Conservation (phyloP, 2,113 vertebrate species). For the Nothocercus julius region DNA sequence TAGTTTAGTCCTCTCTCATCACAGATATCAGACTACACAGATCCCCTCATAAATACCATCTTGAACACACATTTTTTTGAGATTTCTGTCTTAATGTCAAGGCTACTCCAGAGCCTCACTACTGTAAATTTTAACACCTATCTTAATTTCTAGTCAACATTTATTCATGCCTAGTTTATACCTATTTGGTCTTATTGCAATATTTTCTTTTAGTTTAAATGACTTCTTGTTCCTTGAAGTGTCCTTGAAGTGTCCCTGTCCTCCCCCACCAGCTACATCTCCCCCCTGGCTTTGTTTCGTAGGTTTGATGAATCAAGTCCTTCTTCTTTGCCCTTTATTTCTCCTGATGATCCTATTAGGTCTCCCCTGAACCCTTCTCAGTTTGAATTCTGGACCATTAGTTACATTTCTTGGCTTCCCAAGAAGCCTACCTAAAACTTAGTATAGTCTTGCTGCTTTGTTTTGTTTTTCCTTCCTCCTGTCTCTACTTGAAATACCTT, state of each 20-base stretch:
- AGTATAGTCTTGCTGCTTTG: too few relatives aligned
- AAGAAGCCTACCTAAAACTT: too few relatives aligned
- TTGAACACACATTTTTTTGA: rapidly evolving
- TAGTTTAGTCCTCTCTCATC: too few relatives aligned
- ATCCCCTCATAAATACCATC: background rate
- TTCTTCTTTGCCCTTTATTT: background rate
- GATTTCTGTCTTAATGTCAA: background rate
- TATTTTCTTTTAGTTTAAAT: background rate
- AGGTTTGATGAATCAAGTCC: background rate
- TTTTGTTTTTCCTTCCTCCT: background rate
- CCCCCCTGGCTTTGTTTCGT: background rate
- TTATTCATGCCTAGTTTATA: background rate
- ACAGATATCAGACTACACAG: background rate
- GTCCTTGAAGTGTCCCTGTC: background rate
- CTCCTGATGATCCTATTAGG: too few relatives aligned
- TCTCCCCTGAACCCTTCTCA: too few relatives aligned
- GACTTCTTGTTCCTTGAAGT: background rate
- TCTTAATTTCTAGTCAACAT: background rate
- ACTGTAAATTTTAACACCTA: background rate
- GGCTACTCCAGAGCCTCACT: background rate
- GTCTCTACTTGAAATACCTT: background rate
- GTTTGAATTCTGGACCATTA: too few relatives aligned
- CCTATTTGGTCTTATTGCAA: background rate
- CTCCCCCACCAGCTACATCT: too few relatives aligned
- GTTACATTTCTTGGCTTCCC: too few relatives aligned